Percentiles rank a stretch among this genome's conserved stretches.
These are phyloP conservation scores for Hydrocynus forskahlii DNA, from an alignment of 2,797 vertebrate genomes.

Conservation along the genomic window DNA sequence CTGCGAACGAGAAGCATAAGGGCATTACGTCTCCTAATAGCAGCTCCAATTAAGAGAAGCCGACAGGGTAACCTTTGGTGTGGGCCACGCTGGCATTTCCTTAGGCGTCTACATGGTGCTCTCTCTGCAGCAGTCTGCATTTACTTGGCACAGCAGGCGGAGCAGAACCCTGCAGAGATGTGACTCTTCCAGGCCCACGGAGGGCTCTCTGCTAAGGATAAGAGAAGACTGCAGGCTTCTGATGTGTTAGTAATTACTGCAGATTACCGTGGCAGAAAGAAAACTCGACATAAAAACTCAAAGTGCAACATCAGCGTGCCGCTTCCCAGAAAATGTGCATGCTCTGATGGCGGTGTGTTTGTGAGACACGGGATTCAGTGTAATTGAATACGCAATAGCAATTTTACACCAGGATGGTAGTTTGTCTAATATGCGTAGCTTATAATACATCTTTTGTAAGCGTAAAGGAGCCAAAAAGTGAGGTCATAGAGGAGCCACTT, in stretches of 20 bases:
- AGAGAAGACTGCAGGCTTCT: conserved; percentile 25
- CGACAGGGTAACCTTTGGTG: conserved; percentile 78
- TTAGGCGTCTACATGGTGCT: conserved; percentile 49
- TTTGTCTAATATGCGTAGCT: neutral
- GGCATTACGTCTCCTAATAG: conserved; percentile 60
- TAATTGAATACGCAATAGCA: conserved; percentile 8
- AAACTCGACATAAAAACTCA: conserved; percentile 17
- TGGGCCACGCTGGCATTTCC: conserved; percentile 72
- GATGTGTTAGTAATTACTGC: conserved; percentile 41
- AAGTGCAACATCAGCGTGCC: conserved; percentile 18
- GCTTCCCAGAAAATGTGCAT: neutral
- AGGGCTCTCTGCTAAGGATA: conserved; percentile 28
- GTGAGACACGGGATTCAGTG: neutral
- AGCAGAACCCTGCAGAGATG: conserved; percentile 48
- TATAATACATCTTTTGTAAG: neutral
- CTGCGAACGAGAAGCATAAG: conserved; percentile 72
- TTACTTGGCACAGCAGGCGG: conserved; percentile 62
- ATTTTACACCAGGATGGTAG: neutral
- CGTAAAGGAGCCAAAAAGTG: neutral
- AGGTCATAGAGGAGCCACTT: neutral
- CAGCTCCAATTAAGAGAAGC: conserved; percentile 69
- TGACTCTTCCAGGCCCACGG: conserved; percentile 42
- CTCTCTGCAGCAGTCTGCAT: conserved; percentile 54
- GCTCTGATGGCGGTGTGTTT: neutral
- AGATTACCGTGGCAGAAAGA: conserved; percentile 21